Conservation (phyloP, 1,140 invertebrate species). For the Ladona fulva region DNA sequence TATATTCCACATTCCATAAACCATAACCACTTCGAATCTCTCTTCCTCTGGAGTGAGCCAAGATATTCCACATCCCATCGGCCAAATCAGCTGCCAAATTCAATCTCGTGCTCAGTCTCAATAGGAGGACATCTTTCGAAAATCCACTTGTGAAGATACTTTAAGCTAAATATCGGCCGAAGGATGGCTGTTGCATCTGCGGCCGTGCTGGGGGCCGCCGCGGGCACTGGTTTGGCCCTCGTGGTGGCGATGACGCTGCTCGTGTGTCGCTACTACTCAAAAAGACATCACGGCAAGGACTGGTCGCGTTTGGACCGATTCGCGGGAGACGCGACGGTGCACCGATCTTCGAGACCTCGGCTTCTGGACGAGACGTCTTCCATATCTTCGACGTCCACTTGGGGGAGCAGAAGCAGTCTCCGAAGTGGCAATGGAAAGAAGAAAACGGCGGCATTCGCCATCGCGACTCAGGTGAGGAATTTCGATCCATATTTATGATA, state of each 20-base stretch:
- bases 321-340: background rate
- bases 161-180: too few relatives aligned
- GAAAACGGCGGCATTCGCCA: background rate
- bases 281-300: slow-evolving; percentile 41
- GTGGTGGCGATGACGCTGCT: slow-evolving; percentile 54
- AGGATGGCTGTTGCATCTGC: slow-evolving; percentile 39
- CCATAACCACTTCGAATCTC: background rate
- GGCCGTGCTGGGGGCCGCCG: slow-evolving; percentile 53
- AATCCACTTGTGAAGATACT: too few relatives aligned
- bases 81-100: background rate
- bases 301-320: slow-evolving; percentile 44
- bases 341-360: background rate
- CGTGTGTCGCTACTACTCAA: slow-evolving; percentile 51
- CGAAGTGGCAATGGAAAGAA: background rate
- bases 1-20: background rate
- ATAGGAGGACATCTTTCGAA: background rate
- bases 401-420: background rate
- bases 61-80: background rate
- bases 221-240: slow-evolving; percentile 51
- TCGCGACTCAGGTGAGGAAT: background rate
- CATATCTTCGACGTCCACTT: background rate
- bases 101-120: background rate
- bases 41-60: background rate
- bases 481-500: too few relatives aligned
- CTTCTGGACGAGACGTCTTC: background rate